These are phyloP conservation scores for Temnothorax rugatulus DNA, from an alignment of 2,888 invertebrate species.

Conservation along the genomic window DNA sequence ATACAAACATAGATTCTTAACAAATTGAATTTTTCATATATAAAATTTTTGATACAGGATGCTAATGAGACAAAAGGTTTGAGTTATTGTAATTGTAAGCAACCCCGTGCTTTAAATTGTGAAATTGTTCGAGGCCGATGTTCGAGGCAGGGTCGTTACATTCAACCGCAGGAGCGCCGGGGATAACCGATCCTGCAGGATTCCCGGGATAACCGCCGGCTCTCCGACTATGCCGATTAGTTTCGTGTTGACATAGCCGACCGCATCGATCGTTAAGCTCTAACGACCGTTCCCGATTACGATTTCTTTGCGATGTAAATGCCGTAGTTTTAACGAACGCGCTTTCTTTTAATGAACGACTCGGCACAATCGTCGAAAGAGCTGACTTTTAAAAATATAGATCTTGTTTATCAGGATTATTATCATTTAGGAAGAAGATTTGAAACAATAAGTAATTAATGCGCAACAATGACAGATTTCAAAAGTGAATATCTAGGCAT, in stretches of 20 bases:
- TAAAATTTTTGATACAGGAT: not conserved
- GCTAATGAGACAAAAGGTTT: not conserved
- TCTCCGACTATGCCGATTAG: conserved; percentile 80
- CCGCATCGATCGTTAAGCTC: conserved; percentile 70
- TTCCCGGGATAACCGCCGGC: conserved; percentile 77
- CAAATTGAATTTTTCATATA: not conserved
- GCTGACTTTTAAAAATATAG: not conserved
- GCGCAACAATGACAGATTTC: not conserved
- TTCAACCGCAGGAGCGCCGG: conserved; percentile 67
- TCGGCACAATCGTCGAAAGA: not conserved
- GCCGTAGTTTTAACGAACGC: conserved; percentile 74
- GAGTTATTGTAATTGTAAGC: conserved; percentile 32
- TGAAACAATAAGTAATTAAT: not conserved
- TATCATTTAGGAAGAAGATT: not conserved
- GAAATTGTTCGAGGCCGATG: conserved; percentile 38
- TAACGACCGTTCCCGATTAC: conserved; percentile 71
- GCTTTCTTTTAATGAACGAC: conserved; percentile 20
- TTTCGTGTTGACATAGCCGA: conserved; percentile 72
- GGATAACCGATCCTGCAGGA: conserved; percentile 71
- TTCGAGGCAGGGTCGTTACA: conserved; percentile 66
- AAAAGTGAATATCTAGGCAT: not conserved
- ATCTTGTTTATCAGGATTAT: not conserved
- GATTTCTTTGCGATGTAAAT: conserved; percentile 65
- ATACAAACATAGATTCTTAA: not conserved
- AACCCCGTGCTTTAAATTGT: conserved; percentile 26